phyloP scores from a whole-genome alignment of 2,113 vertebrate species.

The Rhinoderma darwinii region DNA sequence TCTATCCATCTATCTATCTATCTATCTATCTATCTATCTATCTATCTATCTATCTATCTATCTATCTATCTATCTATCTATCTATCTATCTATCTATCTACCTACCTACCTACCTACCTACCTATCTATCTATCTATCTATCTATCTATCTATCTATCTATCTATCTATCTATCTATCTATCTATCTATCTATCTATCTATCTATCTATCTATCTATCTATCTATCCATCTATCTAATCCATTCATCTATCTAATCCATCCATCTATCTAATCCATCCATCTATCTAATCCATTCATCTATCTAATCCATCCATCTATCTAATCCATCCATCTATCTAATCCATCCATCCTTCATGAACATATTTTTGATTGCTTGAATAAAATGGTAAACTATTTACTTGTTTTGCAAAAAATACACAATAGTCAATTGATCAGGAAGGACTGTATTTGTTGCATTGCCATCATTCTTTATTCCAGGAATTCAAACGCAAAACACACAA shows the following conservation, averaged over 20 bases:
- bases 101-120: neutral
- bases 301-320: neutral
- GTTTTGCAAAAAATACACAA: neutral
- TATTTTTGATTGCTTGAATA: neutral
- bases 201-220: neutral
- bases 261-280: neutral
- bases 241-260: no score
- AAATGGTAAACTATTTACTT: neutral
- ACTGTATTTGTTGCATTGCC: neutral
- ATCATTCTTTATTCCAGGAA: neutral
- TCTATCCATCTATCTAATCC: neutral
- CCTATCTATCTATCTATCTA: neutral
- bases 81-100: neutral
- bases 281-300: neutral
- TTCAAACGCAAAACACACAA: neutral
- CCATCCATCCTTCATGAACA: neutral
- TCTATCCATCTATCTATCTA: no score
- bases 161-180: neutral
- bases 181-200: neutral
- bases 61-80: neutral
- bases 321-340: neutral
- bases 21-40: neutral
- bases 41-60: neutral
- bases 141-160: neutral
- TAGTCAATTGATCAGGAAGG: conserved; percentile 11